Evolutionary conservation across 1,140 invertebrate genomes (phyloP), one percentile per base, ranked within the genome.

Genomic region (Hetaerina americana): DNA sequence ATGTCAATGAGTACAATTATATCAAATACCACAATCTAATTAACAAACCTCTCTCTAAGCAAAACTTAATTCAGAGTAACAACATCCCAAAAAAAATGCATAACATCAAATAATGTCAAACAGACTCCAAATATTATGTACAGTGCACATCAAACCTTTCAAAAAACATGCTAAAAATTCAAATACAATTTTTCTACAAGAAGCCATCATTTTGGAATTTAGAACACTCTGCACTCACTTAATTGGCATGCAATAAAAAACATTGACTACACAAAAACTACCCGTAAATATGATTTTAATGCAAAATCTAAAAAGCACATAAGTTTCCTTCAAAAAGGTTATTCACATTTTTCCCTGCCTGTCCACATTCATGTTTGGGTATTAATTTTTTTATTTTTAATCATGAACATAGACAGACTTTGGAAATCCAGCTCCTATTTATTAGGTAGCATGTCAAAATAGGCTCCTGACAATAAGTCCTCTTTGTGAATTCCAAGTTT

Each of bases 391-490:
- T 18, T 8, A 40, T 18, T 8, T 40, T 8, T 40, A 8, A 40
- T 18, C 18, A 18, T 40, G 18, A 40, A 40, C 6, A 40, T 40
- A 40, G 31, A n/a, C 18, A 40, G 18, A 40, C 31, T 8, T 8
- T 8, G 6, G 18, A 18, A 57, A 57, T 10, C 15, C 2, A 57
- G 10, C 10, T 57, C 15, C 40, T 5, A 68, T 24, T 85, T 0
- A 82, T 85, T 22, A 80, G 82, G 83, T 66, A 84, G 74, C 69
- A 86, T 76, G 80, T 95, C 93, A 76, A 93, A 85, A 78, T 95
- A 95, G 5, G 92, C 90, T 73, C 87, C 87, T 0, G 85, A 81
- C 73, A 95, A 84, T 10, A 95, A 79, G 80, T 93, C 85, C n/a
- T 83, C 80, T 26, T 87, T 76, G 40, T 80, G 76, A n/a, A 96